phyloP scores from a whole-genome alignment of 2,113 vertebrate genomes.

The Gymnarchus niloticus region DNA sequence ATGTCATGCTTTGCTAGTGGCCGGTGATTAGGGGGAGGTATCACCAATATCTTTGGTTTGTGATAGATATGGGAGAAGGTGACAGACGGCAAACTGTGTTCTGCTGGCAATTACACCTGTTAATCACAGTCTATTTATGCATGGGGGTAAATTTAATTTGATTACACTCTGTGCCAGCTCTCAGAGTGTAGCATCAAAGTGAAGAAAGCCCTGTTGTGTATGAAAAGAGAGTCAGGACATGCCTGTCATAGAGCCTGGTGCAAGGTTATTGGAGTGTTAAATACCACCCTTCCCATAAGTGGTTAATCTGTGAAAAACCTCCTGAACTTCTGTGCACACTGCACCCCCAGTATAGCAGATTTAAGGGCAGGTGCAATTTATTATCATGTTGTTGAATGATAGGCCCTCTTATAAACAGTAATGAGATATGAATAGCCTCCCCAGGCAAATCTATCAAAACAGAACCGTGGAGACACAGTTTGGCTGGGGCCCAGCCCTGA shows the following conservation, averaged over 20 bases:
- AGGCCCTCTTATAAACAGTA: constrained; percentile 18
- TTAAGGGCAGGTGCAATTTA: constrained; percentile 6
- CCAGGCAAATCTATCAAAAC: constrained; percentile 17
- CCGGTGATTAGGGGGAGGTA: not conserved
- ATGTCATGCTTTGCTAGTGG: not conserved
- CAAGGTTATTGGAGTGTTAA: not conserved
- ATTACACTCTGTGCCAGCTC: constrained; percentile 12
- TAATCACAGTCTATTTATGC: constrained; percentile 38
- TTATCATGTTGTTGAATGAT: constrained; percentile 18
- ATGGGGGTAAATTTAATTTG: constrained; percentile 37
- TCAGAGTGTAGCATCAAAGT: constrained; percentile 17
- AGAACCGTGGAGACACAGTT: not conserved
- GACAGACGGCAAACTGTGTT: constrained; percentile 30
- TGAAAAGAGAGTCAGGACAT: not conserved
- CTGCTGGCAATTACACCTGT: constrained; percentile 30
- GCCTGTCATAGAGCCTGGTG: not conserved
- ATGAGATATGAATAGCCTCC: constrained; percentile 21
- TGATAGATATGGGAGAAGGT: constrained; percentile 29
- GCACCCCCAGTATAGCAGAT: not conserved
- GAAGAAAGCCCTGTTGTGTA: not conserved
- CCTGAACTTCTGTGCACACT: not conserved
- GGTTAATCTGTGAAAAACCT: not conserved
- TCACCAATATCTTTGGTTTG: not conserved
- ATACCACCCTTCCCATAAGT: not conserved
- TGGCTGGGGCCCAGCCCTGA: not conserved